These are phyloP conservation scores for Zaprionus ghesquierei DNA, from an alignment of 1,140 invertebrate species.

Conservation along the genomic window DNA sequence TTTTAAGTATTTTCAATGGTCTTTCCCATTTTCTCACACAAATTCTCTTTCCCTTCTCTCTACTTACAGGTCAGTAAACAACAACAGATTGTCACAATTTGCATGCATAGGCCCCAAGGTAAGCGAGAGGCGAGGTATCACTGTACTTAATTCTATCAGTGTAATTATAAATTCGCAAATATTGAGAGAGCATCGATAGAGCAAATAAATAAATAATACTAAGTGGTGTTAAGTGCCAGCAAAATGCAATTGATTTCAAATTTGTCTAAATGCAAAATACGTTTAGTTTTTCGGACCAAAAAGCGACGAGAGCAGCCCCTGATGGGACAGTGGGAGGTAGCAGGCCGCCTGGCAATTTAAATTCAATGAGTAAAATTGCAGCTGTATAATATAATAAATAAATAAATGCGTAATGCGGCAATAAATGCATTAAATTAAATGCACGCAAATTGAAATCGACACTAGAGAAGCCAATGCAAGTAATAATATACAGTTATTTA, in stretches of 20 bases:
- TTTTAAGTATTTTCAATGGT: no score
- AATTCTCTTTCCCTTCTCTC: not conserved
- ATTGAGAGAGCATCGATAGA: not conserved
- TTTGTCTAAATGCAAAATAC: constrained; percentile 34
- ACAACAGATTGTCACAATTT: not conserved
- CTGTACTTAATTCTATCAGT: not conserved
- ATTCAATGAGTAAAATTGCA: constrained; percentile 24
- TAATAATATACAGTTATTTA: constrained; percentile 6
- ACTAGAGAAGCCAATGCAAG: constrained; percentile 14
- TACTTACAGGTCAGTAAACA: not conserved
- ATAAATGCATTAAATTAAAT: constrained; percentile 50
- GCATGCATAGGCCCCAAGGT: not conserved
- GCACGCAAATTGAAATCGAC: constrained; percentile 47
- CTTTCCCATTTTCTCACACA: not conserved
- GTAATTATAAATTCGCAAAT: not conserved
- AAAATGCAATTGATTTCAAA: constrained; percentile 29
- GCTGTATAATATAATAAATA: constrained; percentile 43
- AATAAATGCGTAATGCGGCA: constrained; percentile 48
- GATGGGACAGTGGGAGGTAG: not conserved
- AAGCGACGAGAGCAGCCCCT: not conserved
- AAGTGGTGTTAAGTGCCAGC: constrained; percentile 39
- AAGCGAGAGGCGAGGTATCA: not conserved
- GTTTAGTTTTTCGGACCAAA: constrained; percentile 18
- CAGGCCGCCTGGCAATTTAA: not conserved
- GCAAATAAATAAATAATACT: constrained; percentile 39